phyloP scores from a whole-genome alignment of 2,797 vertebrate species.

The Hypotaenidia philippensis region DNA sequence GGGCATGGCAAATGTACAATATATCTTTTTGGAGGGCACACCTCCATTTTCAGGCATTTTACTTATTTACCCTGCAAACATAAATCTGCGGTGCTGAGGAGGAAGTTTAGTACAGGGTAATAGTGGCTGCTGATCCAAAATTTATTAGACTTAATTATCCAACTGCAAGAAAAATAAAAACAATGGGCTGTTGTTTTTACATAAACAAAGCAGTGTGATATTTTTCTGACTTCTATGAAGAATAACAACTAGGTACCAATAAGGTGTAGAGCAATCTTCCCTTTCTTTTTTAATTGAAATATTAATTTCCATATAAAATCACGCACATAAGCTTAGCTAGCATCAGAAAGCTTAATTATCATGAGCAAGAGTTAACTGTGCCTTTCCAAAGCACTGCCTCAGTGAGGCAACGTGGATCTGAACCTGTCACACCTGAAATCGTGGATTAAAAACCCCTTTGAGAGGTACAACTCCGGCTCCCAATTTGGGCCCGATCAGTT shows the following conservation, averaged over 20 bases:
- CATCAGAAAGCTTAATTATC: not conserved
- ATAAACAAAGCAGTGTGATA: not conserved
- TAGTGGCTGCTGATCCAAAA: not conserved
- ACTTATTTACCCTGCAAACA: not conserved
- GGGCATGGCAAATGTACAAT: not conserved
- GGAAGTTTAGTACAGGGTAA: not conserved
- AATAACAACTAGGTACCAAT: not conserved
- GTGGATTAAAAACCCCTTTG: not conserved
- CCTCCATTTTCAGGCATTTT: not conserved
- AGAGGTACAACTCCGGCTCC: not conserved
- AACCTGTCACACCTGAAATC: not conserved
- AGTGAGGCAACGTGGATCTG: not conserved
- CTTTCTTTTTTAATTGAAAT: slow-evolving; percentile 29
- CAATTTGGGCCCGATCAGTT: not conserved
- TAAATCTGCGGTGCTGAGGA: not conserved
- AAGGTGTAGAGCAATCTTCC: not conserved
- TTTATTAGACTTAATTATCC: not conserved
- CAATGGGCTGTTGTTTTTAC: not conserved
- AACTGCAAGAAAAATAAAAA: not conserved
- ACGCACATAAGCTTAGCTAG: not conserved
- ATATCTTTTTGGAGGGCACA: not conserved
- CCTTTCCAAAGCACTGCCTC: not conserved
- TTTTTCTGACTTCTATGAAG: not conserved
- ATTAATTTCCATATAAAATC: slow-evolving; percentile 4
- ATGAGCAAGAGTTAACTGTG: not conserved